Conservation (phyloP, 2,113 vertebrate species). For the Etia nguti region DNA sequence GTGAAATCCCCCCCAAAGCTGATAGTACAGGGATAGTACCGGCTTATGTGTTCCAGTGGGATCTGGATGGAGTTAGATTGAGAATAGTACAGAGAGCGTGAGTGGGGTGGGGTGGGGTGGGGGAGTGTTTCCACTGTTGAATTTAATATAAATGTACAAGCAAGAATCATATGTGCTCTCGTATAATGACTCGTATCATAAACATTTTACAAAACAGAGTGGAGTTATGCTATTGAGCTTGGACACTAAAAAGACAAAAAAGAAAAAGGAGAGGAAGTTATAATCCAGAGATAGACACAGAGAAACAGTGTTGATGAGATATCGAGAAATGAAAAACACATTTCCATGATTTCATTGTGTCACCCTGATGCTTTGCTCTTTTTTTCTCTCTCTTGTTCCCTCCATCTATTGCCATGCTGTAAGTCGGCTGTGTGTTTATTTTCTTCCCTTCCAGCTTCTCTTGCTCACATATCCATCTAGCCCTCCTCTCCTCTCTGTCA, state of each 20-base stretch:
- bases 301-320: neutral
- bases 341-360: constrained; percentile 54
- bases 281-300: neutral
- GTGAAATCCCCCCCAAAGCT: constrained; percentile 62
- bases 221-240: neutral
- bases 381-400: neutral
- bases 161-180: neutral
- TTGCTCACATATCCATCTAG: constrained; percentile 48
- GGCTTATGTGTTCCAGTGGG: constrained; percentile 57
- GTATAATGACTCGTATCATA: neutral
- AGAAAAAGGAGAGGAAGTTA: neutral
- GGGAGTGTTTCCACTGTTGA: neutral
- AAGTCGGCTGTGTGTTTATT: constrained; percentile 61
- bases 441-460: constrained; percentile 54
- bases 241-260: neutral
- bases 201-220: neutral
- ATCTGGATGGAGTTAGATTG: constrained; percentile 35
- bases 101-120: neutral
- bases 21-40: constrained; percentile 53
- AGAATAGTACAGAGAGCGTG: neutral
- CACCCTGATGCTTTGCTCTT: neutral
- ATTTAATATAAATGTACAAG: neutral
- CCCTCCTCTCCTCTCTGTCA: constrained; percentile 37
- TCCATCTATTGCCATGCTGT: constrained; percentile 34
- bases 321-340: constrained; percentile 58